Evolutionary conservation across 2,797 vertebrate species (phyloP).

Genomic region (Melopsittacus undulatus): DNA sequence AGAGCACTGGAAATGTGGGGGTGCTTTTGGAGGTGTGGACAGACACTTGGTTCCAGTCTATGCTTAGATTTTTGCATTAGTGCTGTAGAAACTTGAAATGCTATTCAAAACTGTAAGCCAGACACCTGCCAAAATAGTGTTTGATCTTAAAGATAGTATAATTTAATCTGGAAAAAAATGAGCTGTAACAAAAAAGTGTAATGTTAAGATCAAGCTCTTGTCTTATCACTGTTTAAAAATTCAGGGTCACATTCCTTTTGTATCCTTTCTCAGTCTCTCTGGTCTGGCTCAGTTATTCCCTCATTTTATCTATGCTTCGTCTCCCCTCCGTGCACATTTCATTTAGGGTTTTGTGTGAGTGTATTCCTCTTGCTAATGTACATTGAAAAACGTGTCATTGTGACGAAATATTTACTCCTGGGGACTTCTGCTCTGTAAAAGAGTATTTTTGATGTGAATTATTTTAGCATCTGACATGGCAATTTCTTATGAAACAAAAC

Average conservation of each 20-base stretch:
- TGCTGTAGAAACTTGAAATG: neutral
- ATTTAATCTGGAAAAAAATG: neutral
- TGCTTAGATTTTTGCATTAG: neutral
- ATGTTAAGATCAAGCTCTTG: neutral
- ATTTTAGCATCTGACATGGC: neutral
- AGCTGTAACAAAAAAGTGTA: neutral
- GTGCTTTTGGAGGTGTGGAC: neutral
- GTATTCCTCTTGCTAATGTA: neutral
- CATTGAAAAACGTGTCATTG: neutral
- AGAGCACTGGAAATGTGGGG: neutral
- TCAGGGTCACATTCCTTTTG: neutral
- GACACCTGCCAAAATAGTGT: neutral
- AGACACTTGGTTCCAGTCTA: neutral
- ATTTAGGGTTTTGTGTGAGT: neutral
- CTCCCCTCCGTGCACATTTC: neutral
- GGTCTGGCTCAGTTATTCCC: neutral
- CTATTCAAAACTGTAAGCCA: neutral
- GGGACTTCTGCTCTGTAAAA: neutral
- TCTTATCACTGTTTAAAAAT: slow-evolving; percentile 6
- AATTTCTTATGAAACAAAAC: neutral
- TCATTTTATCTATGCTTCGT: neutral
- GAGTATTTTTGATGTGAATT: neutral
- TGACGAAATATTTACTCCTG: neutral
- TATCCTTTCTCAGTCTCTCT: neutral
- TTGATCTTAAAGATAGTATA: neutral